Evolutionary conservation across 2,888 invertebrate species (phyloP).

Genomic region (Melanostoma mellinum): DNA sequence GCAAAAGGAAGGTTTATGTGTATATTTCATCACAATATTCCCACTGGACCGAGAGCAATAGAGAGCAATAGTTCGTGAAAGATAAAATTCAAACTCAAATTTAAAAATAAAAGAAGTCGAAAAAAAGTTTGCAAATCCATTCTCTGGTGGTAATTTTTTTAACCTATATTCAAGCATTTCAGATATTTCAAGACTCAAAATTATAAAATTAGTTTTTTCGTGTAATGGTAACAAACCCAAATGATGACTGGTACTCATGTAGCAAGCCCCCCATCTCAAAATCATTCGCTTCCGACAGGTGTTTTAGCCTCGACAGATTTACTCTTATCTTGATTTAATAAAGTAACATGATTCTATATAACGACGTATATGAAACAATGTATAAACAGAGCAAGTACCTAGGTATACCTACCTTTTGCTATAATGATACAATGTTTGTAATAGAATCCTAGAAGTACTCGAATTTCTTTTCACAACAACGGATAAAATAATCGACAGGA

Average conservation of each 20-base stretch:
- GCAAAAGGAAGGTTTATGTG: too few relatives aligned
- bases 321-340: neutral
- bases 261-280: too few relatives aligned
- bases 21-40: too few relatives aligned
- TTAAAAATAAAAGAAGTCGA: too few relatives aligned
- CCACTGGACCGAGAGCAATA: too few relatives aligned
- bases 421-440: constrained; percentile 60
- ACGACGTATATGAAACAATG: neutral
- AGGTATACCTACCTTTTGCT: neutral
- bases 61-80: too few relatives aligned
- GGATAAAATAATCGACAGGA: constrained; percentile 77
- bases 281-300: constrained; percentile 21
- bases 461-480: constrained; percentile 48
- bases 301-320: neutral
- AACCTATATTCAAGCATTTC: too few relatives aligned
- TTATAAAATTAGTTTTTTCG: neutral
- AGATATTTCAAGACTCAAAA: too few relatives aligned
- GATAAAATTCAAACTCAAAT: too few relatives aligned
- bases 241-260: neutral
- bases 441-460: constrained; percentile 41
- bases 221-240: neutral
- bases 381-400: neutral
- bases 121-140: too few relatives aligned
- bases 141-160: too few relatives aligned
- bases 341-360: constrained; percentile 48